Conservation (phyloP, 2,888 invertebrate genomes). For the Ethmia dodecea region DNA sequence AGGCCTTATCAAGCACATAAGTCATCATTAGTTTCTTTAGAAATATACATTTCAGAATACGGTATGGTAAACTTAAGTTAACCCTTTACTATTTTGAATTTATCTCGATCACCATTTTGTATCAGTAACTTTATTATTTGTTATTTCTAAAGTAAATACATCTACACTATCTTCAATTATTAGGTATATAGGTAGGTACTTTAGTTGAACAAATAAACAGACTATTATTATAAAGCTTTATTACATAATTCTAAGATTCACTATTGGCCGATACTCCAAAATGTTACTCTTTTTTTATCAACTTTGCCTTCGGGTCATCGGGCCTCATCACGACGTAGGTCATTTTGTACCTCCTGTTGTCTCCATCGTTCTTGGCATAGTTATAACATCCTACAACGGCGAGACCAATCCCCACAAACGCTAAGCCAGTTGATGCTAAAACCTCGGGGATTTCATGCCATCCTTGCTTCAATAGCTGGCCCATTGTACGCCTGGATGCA, state of each 20-base stretch:
- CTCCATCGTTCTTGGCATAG: conserved; percentile 78
- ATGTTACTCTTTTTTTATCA: conserved; percentile 73
- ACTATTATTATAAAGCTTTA: conserved; percentile 47
- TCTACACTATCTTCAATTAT: too few relatives aligned
- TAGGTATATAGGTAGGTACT: too few relatives aligned
- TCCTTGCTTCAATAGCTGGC: conserved; percentile 57
- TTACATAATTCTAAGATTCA: conserved; percentile 60
- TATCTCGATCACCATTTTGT: too few relatives aligned
- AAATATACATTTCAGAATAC: too few relatives aligned
- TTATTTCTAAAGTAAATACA: too few relatives aligned
- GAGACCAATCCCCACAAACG: conserved; percentile 75
- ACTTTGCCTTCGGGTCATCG: conserved; percentile 80
- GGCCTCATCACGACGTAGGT: conserved; percentile 81
- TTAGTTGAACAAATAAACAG: too few relatives aligned
- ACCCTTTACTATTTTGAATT: too few relatives aligned
- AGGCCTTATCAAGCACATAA: too few relatives aligned
- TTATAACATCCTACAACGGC: conserved; percentile 61
- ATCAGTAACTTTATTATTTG: too few relatives aligned
- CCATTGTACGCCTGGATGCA: conserved; percentile 47
- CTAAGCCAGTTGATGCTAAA: conserved; percentile 78
- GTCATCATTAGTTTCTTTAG: too few relatives aligned
- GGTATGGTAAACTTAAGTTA: too few relatives aligned
- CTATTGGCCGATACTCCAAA: conserved; percentile 6
- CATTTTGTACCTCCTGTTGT: conserved; percentile 81
- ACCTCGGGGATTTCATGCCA: conserved; percentile 86